A percentile compares a stretch with the other conserved stretches of the same genome.
phyloP scores from a whole-genome alignment of 2,797 vertebrate genomes.

The Tarsius wallacei region DNA sequence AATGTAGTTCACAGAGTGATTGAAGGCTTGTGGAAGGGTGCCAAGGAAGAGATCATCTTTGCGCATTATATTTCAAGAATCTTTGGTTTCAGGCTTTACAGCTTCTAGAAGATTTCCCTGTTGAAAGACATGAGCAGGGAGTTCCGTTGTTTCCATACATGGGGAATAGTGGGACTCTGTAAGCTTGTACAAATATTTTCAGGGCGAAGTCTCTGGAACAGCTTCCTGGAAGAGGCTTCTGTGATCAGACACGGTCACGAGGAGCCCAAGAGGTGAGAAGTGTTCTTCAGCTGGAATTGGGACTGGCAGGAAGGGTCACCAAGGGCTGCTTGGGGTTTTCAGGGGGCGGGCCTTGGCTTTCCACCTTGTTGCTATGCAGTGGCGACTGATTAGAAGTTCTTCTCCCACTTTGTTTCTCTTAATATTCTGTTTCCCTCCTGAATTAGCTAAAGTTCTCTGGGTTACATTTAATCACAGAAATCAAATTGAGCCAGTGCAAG shows the following conservation, averaged over 20 bases:
- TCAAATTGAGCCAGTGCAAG: conserved; percentile 62
- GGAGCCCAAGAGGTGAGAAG: not conserved
- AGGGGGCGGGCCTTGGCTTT: not conserved
- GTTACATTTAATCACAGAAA: conserved; percentile 77
- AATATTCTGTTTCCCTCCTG: conserved; percentile 72
- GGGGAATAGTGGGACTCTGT: not conserved
- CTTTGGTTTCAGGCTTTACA: conserved; percentile 65
- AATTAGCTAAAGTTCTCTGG: conserved; percentile 72
- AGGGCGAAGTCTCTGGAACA: not conserved
- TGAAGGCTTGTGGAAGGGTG: conserved; percentile 68
- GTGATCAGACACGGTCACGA: not conserved
- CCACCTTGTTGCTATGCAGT: conserved; percentile 60
- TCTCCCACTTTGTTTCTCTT: conserved; percentile 60
- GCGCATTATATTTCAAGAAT: conserved; percentile 53
- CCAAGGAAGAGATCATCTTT: conserved; percentile 74
- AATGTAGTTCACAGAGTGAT: conserved; percentile 71
- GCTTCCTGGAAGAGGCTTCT: not conserved
- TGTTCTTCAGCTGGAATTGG: not conserved
- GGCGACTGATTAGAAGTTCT: conserved; percentile 59
- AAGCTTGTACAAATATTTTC: conserved; percentile 41
- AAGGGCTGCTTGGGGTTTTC: not conserved
- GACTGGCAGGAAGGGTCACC: not conserved
- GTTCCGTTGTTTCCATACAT: conserved; percentile 56
- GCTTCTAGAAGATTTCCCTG: conserved; percentile 51
- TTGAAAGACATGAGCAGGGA: not conserved